Conservation (phyloP, 2,797 vertebrate genomes). For the Melanotaenia pygmaea region DNA sequence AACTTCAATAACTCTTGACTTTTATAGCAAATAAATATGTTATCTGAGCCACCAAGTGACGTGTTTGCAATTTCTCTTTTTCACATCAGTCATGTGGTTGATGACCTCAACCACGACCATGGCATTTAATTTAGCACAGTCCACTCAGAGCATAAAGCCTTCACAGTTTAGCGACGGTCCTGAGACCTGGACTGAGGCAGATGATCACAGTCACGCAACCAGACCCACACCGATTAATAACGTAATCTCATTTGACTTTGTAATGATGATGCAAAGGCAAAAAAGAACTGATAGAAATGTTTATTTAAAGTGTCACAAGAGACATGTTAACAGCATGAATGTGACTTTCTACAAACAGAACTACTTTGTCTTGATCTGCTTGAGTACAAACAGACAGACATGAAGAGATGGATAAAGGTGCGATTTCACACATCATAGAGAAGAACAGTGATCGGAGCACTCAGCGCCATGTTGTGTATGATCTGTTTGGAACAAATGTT, state of each 20-base stretch:
- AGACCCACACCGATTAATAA: neutral
- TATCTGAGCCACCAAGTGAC: neutral
- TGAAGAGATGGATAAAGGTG: neutral
- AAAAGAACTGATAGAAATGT: neutral
- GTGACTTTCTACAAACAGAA: neutral
- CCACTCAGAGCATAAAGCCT: conserved; percentile 30
- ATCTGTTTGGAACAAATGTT: conserved; percentile 66
- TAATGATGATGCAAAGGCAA: conserved; percentile 17
- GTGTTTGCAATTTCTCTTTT: neutral
- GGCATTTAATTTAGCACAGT: conserved; percentile 27
- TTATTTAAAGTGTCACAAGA: conserved; percentile 10
- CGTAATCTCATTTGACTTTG: conserved; percentile 36
- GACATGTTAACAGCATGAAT: neutral
- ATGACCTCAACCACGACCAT: neutral
- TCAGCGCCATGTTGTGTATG: conserved; percentile 57
- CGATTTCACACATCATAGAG: conserved; percentile 66
- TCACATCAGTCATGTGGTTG: conserved; percentile 6
- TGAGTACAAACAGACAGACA: neutral
- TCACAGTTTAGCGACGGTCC: conserved; percentile 11
- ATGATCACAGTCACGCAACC: conserved; percentile 39
- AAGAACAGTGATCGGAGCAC: conserved; percentile 35
- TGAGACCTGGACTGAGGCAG: conserved; percentile 18
- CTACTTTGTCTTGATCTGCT: neutral
- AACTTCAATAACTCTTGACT: neutral
- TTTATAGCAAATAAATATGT: neutral